phyloP scores from a whole-genome alignment of 1,140 invertebrate genomes.

The Lasioglossum baleicum region DNA sequence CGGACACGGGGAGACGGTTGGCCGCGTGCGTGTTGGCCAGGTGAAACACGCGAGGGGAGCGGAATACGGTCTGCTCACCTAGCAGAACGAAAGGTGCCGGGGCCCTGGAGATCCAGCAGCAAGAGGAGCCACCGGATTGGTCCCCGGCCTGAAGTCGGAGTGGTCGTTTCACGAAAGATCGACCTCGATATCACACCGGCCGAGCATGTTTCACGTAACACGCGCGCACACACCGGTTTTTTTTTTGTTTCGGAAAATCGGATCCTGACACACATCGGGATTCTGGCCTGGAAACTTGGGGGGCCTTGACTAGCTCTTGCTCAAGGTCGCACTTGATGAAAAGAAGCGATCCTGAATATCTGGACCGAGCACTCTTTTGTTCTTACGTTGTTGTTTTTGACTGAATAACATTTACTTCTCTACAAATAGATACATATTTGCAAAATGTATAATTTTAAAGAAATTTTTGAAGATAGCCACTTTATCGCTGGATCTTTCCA shows the following conservation, averaged over 20 bases:
- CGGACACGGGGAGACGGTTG: conserved; percentile 67
- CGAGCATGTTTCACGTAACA: not conserved
- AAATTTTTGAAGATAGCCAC: too few relatives aligned
- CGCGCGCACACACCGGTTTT: not conserved
- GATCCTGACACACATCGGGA: not conserved
- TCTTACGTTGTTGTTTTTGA: too few relatives aligned
- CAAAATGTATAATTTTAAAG: too few relatives aligned
- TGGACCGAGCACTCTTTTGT: too few relatives aligned
- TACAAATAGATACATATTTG: too few relatives aligned
- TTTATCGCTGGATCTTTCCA: too few relatives aligned
- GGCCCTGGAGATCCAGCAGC: conserved; percentile 29
- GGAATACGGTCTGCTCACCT: conserved; percentile 34
- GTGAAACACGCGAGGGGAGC: conserved; percentile 25
- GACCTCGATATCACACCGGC: conserved; percentile 49
- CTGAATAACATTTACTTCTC: too few relatives aligned
- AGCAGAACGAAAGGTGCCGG: conserved; percentile 48
- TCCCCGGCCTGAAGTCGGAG: not conserved
- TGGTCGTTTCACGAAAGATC: conserved; percentile 24
- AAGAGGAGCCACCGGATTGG: conserved; percentile 47
- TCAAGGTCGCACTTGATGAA: not conserved
- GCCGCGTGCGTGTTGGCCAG: conserved; percentile 49
- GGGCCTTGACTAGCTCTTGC: not conserved
- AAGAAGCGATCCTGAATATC: not conserved
- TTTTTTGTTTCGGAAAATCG: not conserved
- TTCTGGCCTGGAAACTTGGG: not conserved